A percentile compares a stretch with the other conserved stretches of the same genome.
Evolutionary conservation across 2,797 vertebrate genomes (phyloP).

Genomic region (Hyperoplus immaculatus): DNA sequence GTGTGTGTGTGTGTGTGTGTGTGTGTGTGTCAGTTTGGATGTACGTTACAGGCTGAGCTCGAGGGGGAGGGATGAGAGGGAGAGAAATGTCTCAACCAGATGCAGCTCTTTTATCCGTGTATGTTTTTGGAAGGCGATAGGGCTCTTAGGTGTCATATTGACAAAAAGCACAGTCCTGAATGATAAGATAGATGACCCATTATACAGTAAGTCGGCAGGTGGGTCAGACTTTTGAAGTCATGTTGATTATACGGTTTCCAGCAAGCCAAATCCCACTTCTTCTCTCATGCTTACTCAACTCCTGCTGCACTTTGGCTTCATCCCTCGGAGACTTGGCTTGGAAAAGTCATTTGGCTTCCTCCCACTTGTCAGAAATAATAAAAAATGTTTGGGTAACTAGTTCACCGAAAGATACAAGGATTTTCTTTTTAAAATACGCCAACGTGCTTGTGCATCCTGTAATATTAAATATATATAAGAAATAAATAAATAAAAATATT

Average conservation of each 20-base stretch:
- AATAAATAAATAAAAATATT: constrained; percentile 12
- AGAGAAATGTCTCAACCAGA: constrained; percentile 38
- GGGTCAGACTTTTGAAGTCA: constrained; percentile 16
- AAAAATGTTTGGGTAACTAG: constrained; percentile 45
- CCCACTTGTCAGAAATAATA: constrained; percentile 57
- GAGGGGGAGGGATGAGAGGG: constrained; percentile 28
- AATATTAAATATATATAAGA: no score
- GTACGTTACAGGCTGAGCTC: constrained; percentile 66
- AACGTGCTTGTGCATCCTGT: background rate
- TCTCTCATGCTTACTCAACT: constrained; percentile 42
- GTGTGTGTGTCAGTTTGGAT: constrained; percentile 67
- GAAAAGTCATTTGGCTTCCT: constrained; percentile 57
- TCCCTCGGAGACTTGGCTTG: constrained; percentile 47
- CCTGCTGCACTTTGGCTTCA: constrained; percentile 51
- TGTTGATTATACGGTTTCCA: constrained; percentile 24
- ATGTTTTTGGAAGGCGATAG: constrained; percentile 6
- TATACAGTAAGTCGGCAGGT: constrained; percentile 18
- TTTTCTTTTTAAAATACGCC: constrained; percentile 37
- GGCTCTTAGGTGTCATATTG: constrained; percentile 24
- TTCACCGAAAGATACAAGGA: constrained; percentile 46
- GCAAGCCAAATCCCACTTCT: constrained; percentile 38
- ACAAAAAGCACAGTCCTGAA: background rate
- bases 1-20: constrained; percentile 58
- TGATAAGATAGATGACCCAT: background rate
- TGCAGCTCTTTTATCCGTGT: constrained; percentile 17